Conservation (phyloP, 2,888 invertebrate species). For the Eledona agricola region DNA sequence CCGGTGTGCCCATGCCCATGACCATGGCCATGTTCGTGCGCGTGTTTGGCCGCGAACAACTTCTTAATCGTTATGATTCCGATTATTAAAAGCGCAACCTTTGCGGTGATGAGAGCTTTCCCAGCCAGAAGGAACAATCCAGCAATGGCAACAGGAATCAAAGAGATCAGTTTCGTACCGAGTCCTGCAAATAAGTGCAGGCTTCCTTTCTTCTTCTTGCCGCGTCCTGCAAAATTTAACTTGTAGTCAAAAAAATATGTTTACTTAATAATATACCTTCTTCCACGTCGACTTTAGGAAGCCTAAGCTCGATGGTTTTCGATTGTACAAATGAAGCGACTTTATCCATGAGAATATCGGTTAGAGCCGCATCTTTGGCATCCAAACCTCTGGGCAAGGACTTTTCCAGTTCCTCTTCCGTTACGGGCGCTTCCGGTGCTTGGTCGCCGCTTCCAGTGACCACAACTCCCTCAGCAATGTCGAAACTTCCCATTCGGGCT, state of each 20-base stretch:
- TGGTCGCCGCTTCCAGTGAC: constrained; percentile 67
- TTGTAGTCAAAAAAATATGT: constrained; percentile 10
- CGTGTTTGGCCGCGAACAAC: constrained; percentile 71
- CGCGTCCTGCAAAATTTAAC: constrained; percentile 36
- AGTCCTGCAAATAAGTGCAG: constrained; percentile 92
- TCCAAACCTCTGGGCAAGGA: constrained; percentile 72
- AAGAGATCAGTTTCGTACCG: constrained; percentile 83
- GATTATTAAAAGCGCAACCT: constrained; percentile 82
- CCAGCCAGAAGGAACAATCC: constrained; percentile 83
- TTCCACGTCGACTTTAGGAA: constrained; percentile 72
- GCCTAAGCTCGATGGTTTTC: constrained; percentile 77
- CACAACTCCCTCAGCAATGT: constrained; percentile 73
- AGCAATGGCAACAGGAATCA: constrained; percentile 83
- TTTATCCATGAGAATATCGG: constrained; percentile 76
- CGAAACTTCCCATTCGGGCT: constrained; percentile 72
- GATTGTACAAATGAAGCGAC: constrained; percentile 77
- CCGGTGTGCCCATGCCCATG: constrained; percentile 64
- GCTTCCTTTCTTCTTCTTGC: constrained; percentile 88
- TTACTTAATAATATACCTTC: constrained; percentile 24
- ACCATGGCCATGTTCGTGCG: constrained; percentile 58
- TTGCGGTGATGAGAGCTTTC: constrained; percentile 82
- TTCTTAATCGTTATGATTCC: constrained; percentile 87
- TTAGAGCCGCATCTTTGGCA: constrained; percentile 73
- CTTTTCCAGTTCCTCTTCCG: constrained; percentile 76
- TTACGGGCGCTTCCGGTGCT: constrained; percentile 59